Evolutionary conservation across 2,797 vertebrate species (phyloP).

Genomic region (Botia kubotai): DNA sequence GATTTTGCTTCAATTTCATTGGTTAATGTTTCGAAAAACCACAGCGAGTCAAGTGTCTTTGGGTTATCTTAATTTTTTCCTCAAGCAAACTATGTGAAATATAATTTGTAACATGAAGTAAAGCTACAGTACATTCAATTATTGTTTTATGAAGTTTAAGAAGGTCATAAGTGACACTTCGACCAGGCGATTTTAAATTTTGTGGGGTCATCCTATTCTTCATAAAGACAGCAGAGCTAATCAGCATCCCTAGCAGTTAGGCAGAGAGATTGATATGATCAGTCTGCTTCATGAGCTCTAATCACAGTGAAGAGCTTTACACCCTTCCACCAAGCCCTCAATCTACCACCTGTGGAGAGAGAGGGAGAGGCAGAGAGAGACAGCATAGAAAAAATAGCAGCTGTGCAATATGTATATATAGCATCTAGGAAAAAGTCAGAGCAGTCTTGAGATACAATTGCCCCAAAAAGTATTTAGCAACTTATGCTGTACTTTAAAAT

Average conservation of each 20-base stretch:
- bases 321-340: slow-evolving; percentile 41
- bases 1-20: slow-evolving; percentile 38
- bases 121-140: background rate
- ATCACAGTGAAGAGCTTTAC: slow-evolving; percentile 44
- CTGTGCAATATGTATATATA: slow-evolving; percentile 24
- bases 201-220: slow-evolving; percentile 20
- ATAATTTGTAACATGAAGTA: background rate
- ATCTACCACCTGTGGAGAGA: slow-evolving; percentile 57
- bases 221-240: slow-evolving; percentile 18
- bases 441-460: background rate
- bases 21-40: slow-evolving; percentile 32
- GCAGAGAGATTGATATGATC: slow-evolving; percentile 47
- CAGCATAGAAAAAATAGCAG: slow-evolving; percentile 55
- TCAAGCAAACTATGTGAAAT: slow-evolving; percentile 28
- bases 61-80: slow-evolving; percentile 6
- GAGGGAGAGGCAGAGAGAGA: slow-evolving; percentile 54
- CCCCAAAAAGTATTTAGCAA: background rate
- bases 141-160: slow-evolving; percentile 28
- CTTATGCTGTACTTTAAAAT: background rate
- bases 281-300: slow-evolving; percentile 43
- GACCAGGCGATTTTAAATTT: slow-evolving; percentile 41
- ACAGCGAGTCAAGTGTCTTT: background rate
- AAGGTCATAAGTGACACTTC: slow-evolving; percentile 19
- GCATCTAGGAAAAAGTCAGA: slow-evolving; percentile 6
- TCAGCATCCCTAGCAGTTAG: slow-evolving; percentile 45